Base-by-base conservation (phyloP, 2,888 invertebrate genomes). In the Drepanosiphum platanoidis region DNA sequence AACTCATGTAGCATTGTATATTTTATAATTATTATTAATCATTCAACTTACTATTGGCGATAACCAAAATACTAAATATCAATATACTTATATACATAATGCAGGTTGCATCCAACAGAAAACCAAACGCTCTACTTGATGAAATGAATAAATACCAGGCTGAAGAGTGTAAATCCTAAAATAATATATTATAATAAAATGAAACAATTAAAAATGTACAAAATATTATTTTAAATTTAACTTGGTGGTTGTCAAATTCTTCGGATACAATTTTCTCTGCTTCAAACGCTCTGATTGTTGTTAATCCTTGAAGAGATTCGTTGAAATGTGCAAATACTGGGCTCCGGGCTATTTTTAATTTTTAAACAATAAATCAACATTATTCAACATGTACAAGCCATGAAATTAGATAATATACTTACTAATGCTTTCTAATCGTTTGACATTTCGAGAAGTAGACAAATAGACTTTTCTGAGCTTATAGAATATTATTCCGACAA, bases 281-380 rank as follows among this genome's bases (percentile, higher is more conserved):
- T 9, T 93, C 93, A 89, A 96, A 97, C 0, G 97, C 96, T 84
- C 98, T 92, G 75, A 99, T 97, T 0, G 97, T 97, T 0, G 96
- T 93, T 87, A 99, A 91, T 0, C 98, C 98, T 89, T 95, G 95
- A 8, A 99, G 91, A 0, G 96, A 94, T 36, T 97, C 95, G 89
- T 94, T 96, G 88, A 98, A 91, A 89, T 98, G 97, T 3, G 95
- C 95, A 91, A 97, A 98, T 27, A 99, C 96, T 0, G 98, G 98
- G 88, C 97, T 97, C 87, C 97, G 94, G 87, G 96, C 96, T 96
- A n/a, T 27, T 27, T 27, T 61, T 61, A 22, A 9, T 30, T 3
- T 30, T 8, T 66, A 1, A 5, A 32, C 1, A 15, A 32, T 66
- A 32, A 32, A n/a, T 32, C 32, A 66, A 66, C 18, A 32, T 66